phyloP scores from a whole-genome alignment of 2,797 vertebrate species.

The Cynodonichthys magdalenae region DNA sequence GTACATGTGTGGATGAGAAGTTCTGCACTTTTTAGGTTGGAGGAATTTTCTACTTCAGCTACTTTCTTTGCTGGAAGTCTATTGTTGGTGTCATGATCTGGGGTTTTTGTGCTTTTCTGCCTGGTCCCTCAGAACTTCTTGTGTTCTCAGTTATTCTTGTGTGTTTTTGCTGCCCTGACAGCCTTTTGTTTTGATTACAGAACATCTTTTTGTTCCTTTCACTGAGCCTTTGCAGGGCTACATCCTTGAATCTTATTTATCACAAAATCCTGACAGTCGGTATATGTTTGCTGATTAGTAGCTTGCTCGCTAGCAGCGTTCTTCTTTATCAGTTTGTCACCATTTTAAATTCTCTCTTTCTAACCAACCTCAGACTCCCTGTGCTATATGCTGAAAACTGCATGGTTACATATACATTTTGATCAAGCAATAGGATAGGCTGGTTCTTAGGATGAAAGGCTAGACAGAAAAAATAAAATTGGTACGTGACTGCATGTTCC shows the following conservation, averaged over 20 bases:
- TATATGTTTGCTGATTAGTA: not conserved
- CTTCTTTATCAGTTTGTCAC: not conserved
- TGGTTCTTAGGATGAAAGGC: not conserved
- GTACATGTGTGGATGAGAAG: not conserved
- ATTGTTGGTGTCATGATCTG: too few species aligned
- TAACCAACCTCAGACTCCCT: not conserved
- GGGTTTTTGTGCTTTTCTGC: too few species aligned
- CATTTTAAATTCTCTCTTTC: not conserved
- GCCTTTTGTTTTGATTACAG: too few species aligned
- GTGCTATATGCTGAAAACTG: not conserved
- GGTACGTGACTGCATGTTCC: not conserved
- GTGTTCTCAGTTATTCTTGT: too few species aligned
- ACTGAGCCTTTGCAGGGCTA: too few species aligned
- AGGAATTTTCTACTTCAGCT: not conserved
- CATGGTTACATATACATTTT: not conserved
- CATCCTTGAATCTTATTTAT: too few species aligned
- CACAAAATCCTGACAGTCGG: not conserved
- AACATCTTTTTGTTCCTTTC: too few species aligned
- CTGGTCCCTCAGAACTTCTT: too few species aligned
- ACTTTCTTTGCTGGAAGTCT: not conserved
- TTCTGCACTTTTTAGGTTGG: not conserved
- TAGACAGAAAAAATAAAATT: not conserved
- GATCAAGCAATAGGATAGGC: not conserved
- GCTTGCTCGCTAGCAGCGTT: not conserved
- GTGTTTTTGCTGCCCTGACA: too few species aligned